Percentiles rank a stretch among this genome's conserved stretches.
Conservation (phyloP, 2,797 vertebrate species). For the Acipenser ruthenus region DNA sequence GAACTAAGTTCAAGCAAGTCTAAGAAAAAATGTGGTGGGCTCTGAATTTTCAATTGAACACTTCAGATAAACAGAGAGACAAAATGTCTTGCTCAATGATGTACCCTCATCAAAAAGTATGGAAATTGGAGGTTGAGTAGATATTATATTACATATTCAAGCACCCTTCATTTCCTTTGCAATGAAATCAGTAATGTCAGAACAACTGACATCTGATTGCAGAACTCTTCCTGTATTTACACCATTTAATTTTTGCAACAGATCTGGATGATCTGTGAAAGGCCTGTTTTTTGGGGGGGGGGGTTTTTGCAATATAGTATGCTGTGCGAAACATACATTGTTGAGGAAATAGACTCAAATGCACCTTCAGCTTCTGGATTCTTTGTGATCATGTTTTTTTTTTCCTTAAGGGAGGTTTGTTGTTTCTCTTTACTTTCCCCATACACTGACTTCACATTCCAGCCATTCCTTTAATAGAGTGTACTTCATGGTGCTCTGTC, state of each 20-base stretch:
- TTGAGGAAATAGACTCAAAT: neutral
- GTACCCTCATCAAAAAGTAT: slow-evolving; percentile 9
- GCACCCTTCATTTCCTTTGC: slow-evolving; percentile 10
- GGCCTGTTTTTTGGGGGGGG: slow-evolving; percentile 1
- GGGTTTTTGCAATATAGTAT: no score
- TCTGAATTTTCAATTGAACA: neutral
- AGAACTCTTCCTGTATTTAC: slow-evolving; percentile 7
- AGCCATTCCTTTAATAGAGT: no score
- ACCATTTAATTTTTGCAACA: neutral
- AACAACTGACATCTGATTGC: slow-evolving; percentile 2
- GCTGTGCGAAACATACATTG: neutral
- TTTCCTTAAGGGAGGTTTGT: no score
- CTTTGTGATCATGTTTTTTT: no score
- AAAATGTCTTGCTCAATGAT: slow-evolving; percentile 5
- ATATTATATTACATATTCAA: slow-evolving; percentile 7
- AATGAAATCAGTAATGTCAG: slow-evolving; percentile 13
- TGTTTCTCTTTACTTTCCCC: no score
- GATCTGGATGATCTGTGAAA: slow-evolving; percentile 11
- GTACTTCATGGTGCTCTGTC: no score
- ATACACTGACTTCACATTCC: no score
- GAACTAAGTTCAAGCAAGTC: neutral
- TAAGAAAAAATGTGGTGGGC: slow-evolving; percentile 8
- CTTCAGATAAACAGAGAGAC: slow-evolving; percentile 11
- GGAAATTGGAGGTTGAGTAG: neutral
- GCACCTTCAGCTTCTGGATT: no score